Conservation (phyloP, 2,113 vertebrate genomes). For the Micronycteris hirsuta region DNA sequence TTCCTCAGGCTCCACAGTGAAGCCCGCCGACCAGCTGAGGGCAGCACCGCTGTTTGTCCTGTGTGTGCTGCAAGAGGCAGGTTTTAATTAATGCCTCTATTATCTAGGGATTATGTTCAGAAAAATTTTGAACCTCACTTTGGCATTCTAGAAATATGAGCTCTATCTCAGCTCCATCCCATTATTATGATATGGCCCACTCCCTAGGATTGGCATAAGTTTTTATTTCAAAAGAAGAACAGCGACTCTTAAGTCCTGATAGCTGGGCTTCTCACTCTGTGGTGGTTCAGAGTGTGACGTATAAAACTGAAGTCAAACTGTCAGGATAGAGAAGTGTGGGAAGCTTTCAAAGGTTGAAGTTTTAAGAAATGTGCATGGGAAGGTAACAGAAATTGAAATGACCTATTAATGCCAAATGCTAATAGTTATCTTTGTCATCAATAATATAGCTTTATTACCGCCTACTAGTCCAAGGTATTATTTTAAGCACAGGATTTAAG, state of each 20-base stretch:
- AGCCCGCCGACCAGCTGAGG: not conserved
- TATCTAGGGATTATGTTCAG: not conserved
- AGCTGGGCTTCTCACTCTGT: not conserved
- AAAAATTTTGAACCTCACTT: not conserved
- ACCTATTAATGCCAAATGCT: not conserved
- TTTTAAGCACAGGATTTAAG: not conserved
- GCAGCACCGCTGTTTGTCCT: not conserved
- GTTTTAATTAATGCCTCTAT: not conserved
- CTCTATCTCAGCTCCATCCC: not conserved
- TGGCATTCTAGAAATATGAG: not conserved
- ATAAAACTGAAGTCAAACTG: not conserved
- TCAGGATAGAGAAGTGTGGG: not conserved
- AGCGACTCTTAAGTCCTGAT: not conserved
- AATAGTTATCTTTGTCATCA: not conserved
- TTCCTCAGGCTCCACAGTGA: not conserved
- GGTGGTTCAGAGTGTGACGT: not conserved
- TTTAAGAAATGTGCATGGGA: slow-evolving; percentile 26
- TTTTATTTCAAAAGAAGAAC: slow-evolving; percentile 21
- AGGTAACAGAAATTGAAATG: not conserved
- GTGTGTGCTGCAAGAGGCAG: not conserved
- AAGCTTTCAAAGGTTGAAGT: slow-evolving; percentile 6
- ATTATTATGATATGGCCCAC: not conserved
- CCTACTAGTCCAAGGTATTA: not conserved
- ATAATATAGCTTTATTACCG: not conserved
- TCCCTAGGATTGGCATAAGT: not conserved